Evolutionary conservation across 2,888 invertebrate genomes (phyloP).

Genomic region (Rotaria macrura): DNA sequence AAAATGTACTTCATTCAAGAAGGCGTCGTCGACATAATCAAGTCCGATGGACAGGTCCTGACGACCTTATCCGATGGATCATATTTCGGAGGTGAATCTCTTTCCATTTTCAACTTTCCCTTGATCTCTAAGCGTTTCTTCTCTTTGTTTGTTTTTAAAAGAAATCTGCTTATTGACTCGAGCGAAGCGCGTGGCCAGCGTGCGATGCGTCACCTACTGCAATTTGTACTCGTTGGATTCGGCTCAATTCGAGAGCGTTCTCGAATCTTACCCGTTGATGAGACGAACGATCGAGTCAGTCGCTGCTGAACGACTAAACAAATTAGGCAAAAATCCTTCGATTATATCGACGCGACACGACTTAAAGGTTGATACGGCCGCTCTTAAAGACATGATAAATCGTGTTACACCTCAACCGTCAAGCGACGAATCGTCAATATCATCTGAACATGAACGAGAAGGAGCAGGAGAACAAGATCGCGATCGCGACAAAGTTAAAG

Average conservation of each 20-base stretch:
- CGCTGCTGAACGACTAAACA: slow-evolving; percentile 91
- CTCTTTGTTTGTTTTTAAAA: slow-evolving; percentile 37
- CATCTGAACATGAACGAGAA: too few species aligned
- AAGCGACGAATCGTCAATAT: not conserved
- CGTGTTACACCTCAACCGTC: slow-evolving; percentile 24
- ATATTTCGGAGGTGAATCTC: slow-evolving; percentile 83
- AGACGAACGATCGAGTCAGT: slow-evolving; percentile 96
- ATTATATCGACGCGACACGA: slow-evolving; percentile 28
- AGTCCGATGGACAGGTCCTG: slow-evolving; percentile 72
- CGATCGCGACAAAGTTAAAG: too few species aligned
- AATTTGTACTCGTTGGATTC: slow-evolving; percentile 87
- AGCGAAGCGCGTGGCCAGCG: slow-evolving; percentile 86
- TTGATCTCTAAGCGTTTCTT: not conserved
- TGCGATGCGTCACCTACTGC: slow-evolving; percentile 88
- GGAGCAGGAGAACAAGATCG: too few species aligned
- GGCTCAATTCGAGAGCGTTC: slow-evolving; percentile 91
- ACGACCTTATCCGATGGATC: slow-evolving; percentile 92
- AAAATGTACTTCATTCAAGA: slow-evolving; percentile 99
- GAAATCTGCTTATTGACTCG: slow-evolving; percentile 95
- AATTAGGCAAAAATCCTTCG: slow-evolving; percentile 76
- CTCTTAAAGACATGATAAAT: not conserved
- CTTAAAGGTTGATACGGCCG: slow-evolving; percentile 27
- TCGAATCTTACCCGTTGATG: slow-evolving; percentile 96
- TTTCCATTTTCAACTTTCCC: not conserved
- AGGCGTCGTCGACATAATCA: slow-evolving; percentile 66